Base-by-base conservation (phyloP, 2,888 invertebrate genomes). In the Pantelozetes paolii region DNA sequence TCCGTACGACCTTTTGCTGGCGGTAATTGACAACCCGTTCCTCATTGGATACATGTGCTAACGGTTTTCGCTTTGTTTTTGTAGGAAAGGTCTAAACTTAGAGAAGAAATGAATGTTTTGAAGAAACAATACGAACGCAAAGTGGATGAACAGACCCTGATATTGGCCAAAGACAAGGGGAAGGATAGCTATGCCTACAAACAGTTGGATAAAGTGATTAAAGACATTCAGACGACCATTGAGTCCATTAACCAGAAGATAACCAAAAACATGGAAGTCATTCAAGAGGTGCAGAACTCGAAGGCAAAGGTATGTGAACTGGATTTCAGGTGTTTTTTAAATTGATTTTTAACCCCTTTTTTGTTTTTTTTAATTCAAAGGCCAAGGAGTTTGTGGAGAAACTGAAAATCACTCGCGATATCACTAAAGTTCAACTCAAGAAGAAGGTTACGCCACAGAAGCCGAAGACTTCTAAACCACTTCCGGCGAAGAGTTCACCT, bases 241-340 rank as follows among this genome's bases (percentile, higher is more conserved):
- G 32, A 62, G 5, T 30, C n/a, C 6, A 32, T 6, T 3, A 11
- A 62, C 3, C 3, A 30, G 15, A 62, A 62, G 26, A 11, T 62
- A 0, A 32, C 15, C 15, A 62, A 30, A 62, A 62, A 62, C n/a
- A 28, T 62, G 5, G 6, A 32, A 32, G 32, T 62, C 32, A n/a
- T 62, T 36, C 26, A 62, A 28, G 62, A 62, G 15, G n/a, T 62
- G 32, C 62, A 62, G 62, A 62, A 32, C 6, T 62, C 62, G 6
- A 62, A 62, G 62, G 32, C 1, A 32, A 62, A 62, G 28, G 62
- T 62, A 20, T 30, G 26, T 54, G 23, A 54, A 11, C 3, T 48
- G 48, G 15, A n/a, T 36, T 11, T 18, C 15, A 48, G 18, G 3
- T n/a, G n/a, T n/a, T n/a, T n/a, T n/a, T n/a, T n/a, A n/a, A 36